These are phyloP conservation scores for Onychomys arenicola DNA, from an alignment of 2,797 vertebrate genomes.

Conservation along the genomic window DNA sequence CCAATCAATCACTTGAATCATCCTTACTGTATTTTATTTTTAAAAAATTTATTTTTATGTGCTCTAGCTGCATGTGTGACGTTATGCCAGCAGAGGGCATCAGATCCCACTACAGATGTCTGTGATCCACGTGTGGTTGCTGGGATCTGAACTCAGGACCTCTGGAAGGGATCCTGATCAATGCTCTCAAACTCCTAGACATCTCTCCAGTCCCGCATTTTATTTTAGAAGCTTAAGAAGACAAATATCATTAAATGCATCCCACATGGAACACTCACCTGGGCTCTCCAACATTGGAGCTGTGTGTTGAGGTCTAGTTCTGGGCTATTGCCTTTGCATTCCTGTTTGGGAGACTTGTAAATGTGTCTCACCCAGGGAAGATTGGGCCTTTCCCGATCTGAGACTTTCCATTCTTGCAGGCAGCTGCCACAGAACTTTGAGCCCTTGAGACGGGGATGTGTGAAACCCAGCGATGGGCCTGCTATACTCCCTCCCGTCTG, in stretches of 20 bases:
- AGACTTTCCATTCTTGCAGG: fast-evolving
- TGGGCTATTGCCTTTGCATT: not conserved
- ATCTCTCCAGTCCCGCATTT: not conserved
- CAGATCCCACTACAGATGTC: not conserved
- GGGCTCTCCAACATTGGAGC: not conserved
- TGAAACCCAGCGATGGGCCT: not conserved
- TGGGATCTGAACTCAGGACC: not conserved
- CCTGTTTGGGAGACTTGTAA: not conserved
- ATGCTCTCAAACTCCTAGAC: too few species aligned
- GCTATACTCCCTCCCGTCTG: not conserved
- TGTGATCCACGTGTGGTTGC: not conserved
- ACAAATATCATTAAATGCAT: not conserved
- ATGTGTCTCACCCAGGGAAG: not conserved
- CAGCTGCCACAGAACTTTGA: fast-evolving
- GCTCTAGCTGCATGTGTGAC: too few species aligned
- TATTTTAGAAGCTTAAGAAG: not conserved
- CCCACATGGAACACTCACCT: fast-evolving
- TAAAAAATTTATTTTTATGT: too few species aligned
- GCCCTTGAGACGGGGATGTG: not conserved
- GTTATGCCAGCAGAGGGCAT: not conserved
- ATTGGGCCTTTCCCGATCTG: not conserved
- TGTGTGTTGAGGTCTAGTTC: not conserved
- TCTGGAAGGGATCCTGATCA: not conserved
- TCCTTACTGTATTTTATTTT: too few species aligned
- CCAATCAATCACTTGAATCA: not conserved